phyloP scores from a whole-genome alignment of 2,888 invertebrate species.

The Aphrophora alni region DNA sequence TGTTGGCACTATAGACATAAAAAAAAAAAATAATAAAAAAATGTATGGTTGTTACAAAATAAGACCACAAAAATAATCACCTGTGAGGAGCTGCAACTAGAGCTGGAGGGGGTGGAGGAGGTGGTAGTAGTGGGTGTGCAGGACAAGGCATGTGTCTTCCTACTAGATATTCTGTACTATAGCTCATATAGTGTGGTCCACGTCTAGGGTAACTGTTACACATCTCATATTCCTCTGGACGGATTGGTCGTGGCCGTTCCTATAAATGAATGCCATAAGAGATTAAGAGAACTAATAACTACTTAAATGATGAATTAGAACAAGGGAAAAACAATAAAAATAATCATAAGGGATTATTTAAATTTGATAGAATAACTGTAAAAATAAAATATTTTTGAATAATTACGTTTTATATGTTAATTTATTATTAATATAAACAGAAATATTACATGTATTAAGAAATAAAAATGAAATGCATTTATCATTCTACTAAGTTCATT shows the following conservation, averaged over 20 bases:
- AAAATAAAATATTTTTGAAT: too few relatives aligned
- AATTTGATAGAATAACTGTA: too few relatives aligned
- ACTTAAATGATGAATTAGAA: too few relatives aligned
- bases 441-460: too few relatives aligned
- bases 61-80: conserved; percentile 37
- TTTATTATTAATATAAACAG: too few relatives aligned
- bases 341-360: conserved; percentile 3
- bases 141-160: conserved; percentile 48
- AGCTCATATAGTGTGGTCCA: conserved; percentile 55
- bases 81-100: conserved; percentile 53
- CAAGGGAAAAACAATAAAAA: too few relatives aligned
- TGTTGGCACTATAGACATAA: too few relatives aligned
- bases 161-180: conserved; percentile 54
- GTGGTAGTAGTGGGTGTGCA: conserved; percentile 58
- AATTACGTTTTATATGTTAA: too few relatives aligned
- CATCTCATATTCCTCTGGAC: conserved; percentile 43
- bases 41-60: too few relatives aligned
- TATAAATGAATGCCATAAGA: conserved; percentile 34
- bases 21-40: background rate
- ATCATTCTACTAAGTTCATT: too few relatives aligned
- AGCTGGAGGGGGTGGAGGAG: conserved; percentile 67
- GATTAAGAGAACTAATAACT: too few relatives aligned
- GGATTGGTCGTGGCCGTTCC: conserved; percentile 47
- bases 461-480: too few relatives aligned
- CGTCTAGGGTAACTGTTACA: conserved; percentile 41